Evolutionary conservation across 2,113 vertebrate species (phyloP).

Genomic region (Myotis brandtii): DNA sequence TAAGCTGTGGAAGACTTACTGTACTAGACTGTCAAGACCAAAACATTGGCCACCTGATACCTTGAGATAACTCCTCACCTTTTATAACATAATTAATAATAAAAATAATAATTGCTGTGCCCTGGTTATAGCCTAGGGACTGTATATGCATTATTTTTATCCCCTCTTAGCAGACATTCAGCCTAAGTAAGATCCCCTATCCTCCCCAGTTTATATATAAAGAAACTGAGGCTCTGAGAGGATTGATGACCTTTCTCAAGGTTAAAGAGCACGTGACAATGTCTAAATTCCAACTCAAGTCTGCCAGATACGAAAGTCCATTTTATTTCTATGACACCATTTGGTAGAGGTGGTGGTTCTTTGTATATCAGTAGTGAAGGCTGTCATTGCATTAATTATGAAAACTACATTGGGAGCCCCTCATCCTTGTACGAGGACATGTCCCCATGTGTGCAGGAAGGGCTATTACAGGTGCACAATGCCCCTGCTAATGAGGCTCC

Average conservation of each 20-base stretch:
- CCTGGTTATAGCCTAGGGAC: not conserved
- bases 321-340: not conserved
- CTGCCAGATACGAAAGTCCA: not conserved
- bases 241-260: not conserved
- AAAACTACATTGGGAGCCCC: not conserved
- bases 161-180: not conserved
- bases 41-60: not conserved
- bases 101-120: not conserved
- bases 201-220: not conserved
- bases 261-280: not conserved
- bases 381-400: constrained; percentile 2
- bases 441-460: not conserved
- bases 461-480: not conserved
- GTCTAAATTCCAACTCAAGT: not conserved
- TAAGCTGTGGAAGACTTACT: not conserved
- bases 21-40: not conserved
- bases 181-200: not conserved
- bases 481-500: not conserved
- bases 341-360: not conserved
- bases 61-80: not conserved
- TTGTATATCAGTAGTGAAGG: not conserved
- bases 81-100: not conserved
- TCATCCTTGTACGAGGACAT: not conserved
- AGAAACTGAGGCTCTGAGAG: not conserved
- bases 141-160: not conserved